These are phyloP conservation scores for Sylvietta virens DNA, from an alignment of 2,113 vertebrate species.

Conservation along the genomic window DNA sequence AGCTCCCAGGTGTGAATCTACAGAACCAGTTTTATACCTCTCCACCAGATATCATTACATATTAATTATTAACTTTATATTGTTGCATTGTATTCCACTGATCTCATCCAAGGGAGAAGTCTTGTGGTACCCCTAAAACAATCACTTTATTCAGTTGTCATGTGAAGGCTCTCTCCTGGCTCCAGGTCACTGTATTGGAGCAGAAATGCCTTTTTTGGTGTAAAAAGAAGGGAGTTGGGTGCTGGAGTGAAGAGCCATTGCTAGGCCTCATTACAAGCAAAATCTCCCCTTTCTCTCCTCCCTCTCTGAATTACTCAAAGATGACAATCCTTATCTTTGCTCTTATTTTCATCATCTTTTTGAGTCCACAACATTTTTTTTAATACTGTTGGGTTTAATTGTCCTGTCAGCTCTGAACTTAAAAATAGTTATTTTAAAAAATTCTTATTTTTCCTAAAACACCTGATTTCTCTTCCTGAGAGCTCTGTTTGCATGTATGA, in stretches of 20 bases:
- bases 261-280: neutral
- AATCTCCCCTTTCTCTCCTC: neutral
- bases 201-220: neutral
- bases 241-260: neutral
- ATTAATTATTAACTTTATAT: too few species aligned
- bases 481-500: neutral
- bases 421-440: neutral
- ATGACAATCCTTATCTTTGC: neutral
- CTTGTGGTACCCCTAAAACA: too few species aligned
- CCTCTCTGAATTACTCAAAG: neutral
- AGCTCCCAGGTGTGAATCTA: too few species aligned
- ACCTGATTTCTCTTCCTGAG: neutral
- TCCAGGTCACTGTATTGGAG: fast-evolving
- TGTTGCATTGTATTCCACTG: too few species aligned
- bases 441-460: neutral
- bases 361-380: neutral
- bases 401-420: neutral
- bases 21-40: too few species aligned
- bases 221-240: neutral
- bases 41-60: too few species aligned
- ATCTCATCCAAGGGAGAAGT: too few species aligned
- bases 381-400: neutral
- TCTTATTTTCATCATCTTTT: neutral
- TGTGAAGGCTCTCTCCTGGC: fast-evolving
- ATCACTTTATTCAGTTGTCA: too few species aligned